phyloP scores from a whole-genome alignment of 2,113 vertebrate species.

The Pimephales promelas region DNA sequence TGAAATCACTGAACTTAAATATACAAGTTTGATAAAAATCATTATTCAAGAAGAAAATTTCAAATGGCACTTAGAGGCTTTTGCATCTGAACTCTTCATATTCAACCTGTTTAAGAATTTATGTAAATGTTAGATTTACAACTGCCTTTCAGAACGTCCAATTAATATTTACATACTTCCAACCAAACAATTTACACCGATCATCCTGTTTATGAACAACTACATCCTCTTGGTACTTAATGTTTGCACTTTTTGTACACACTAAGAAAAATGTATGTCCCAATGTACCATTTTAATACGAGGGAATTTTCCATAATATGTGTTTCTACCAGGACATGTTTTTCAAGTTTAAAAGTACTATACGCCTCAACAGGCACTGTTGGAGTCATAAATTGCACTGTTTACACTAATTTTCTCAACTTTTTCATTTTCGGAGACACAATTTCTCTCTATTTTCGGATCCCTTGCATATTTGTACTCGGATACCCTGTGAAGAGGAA shows the following conservation, averaged over 20 bases:
- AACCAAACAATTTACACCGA: not conserved
- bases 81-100: too few relatives aligned
- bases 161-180: constrained; percentile 10
- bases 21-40: too few relatives aligned
- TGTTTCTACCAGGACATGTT: too few relatives aligned
- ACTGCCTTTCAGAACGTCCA: not conserved
- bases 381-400: constrained; percentile 51
- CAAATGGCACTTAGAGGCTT: too few relatives aligned
- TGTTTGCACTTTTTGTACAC: not conserved
- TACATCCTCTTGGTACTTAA: not conserved
- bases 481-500: constrained; percentile 16
- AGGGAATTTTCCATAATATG: not conserved
- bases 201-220: not conserved
- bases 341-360: too few relatives aligned
- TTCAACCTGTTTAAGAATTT: not conserved
- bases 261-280: not conserved
- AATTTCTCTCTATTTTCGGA: not conserved
- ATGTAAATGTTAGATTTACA: not conserved
- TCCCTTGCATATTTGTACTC: not conserved
- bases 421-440: constrained; percentile 60
- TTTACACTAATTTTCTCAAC: constrained; percentile 18
- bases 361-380: too few relatives aligned
- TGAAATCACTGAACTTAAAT: too few relatives aligned
- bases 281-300: not conserved
- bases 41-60: too few relatives aligned